Evolutionary conservation across 2,113 vertebrate species (phyloP).

Genomic region (Ailurus styani): DNA sequence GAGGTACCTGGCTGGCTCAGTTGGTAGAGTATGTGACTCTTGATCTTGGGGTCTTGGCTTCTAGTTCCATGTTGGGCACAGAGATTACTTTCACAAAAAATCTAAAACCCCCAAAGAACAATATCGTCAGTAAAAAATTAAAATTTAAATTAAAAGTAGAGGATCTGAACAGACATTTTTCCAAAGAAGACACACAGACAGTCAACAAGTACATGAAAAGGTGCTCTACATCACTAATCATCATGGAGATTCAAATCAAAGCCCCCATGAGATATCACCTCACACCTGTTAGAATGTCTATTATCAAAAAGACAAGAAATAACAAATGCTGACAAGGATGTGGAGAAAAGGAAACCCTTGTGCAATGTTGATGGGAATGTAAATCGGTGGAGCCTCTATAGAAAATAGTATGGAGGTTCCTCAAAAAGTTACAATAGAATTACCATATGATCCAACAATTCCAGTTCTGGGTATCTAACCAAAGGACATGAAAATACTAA

Average conservation of each 20-base stretch:
- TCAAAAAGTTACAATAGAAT: not conserved
- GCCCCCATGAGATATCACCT: not conserved
- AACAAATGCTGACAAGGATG: not conserved
- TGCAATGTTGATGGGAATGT: not conserved
- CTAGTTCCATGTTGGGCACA: not conserved
- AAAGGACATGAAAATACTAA: not conserved
- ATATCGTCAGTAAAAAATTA: not conserved
- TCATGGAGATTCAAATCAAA: not conserved
- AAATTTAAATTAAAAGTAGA: not conserved
- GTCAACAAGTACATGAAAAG: not conserved
- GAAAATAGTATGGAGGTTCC: not conserved
- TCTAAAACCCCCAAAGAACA: not conserved
- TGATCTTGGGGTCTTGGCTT: not conserved
- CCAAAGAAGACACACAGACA: not conserved
- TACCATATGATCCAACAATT: not conserved
- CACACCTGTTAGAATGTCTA: not conserved
- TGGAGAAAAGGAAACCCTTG: not conserved
- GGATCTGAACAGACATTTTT: not conserved
- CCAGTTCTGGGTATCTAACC: not conserved
- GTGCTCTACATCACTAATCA: not conserved
- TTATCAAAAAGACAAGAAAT: not conserved
- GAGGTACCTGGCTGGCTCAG: not conserved
- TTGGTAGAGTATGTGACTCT: not conserved
- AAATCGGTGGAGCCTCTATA: not conserved
- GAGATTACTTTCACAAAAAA: not conserved